Conservation (phyloP, 1,140 invertebrate genomes). For the Caerostris extrusa region DNA sequence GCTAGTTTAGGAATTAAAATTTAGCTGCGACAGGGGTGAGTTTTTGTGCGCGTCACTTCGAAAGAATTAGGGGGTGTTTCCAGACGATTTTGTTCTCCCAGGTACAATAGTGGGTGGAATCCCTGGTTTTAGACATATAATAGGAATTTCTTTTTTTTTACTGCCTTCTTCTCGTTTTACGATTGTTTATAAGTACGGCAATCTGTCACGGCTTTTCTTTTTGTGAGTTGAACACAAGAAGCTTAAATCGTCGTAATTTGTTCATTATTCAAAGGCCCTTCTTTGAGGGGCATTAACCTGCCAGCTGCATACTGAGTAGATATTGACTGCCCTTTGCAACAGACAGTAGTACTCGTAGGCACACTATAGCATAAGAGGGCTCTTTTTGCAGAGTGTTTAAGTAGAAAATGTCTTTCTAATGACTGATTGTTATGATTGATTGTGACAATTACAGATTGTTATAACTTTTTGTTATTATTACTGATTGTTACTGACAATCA, state of each 20-base stretch:
- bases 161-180: not conserved
- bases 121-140: not conserved
- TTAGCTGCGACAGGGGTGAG: slow-evolving; percentile 17
- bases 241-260: slow-evolving; percentile 6
- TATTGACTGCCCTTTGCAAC: not conserved
- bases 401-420: not conserved
- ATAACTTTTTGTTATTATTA: not conserved
- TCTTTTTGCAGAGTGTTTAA: not conserved
- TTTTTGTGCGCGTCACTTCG: slow-evolving; percentile 47
- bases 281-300: not conserved
- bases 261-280: slow-evolving; percentile 11
- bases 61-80: slow-evolving; percentile 13
- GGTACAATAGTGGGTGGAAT: slow-evolving; percentile 40
- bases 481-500: no score
- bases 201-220: not conserved
- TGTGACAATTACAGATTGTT: not conserved
- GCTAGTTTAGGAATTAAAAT: slow-evolving; percentile 44
- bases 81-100: not conserved
- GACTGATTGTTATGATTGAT: not conserved
- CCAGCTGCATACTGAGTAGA: not conserved
- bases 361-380: not conserved
- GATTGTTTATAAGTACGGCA: slow-evolving; percentile 35
- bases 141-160: not conserved
- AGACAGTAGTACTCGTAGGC: not conserved
- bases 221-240: not conserved